phyloP scores from a whole-genome alignment of 2,888 invertebrate genomes.

The Chymomyza procnemis region DNA sequence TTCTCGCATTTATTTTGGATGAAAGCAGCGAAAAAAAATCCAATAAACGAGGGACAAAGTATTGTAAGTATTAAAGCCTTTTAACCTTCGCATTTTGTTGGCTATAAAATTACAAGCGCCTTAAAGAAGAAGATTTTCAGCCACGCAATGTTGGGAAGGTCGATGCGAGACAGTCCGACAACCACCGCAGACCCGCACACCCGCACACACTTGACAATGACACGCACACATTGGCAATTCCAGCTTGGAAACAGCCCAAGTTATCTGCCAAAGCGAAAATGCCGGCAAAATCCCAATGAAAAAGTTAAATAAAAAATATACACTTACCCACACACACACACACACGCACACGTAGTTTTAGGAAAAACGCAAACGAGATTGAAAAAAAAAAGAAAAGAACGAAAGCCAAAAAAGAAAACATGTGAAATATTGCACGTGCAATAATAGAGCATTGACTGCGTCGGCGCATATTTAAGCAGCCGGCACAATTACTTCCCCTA shows the following conservation, averaged over 20 bases:
- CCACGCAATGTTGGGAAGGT: no score
- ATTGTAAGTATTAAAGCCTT: neutral
- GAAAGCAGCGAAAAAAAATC: neutral
- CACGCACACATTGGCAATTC: neutral
- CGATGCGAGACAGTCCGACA: neutral
- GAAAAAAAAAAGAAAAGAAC: neutral
- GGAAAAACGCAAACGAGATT: no score
- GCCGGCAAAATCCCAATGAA: neutral
- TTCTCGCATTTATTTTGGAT: no score
- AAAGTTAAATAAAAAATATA: neutral
- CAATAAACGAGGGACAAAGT: neutral
- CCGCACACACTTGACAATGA: neutral
- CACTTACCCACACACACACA: neutral
- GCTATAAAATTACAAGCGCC: neutral
- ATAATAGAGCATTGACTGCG: conserved; percentile 40
- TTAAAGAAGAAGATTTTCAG: neutral
- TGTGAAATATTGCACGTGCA: conserved; percentile 62
- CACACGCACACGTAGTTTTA: neutral
- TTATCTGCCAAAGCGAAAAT: neutral
- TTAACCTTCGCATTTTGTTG: neutral
- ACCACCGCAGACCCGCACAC: neutral
- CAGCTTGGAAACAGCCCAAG: neutral
- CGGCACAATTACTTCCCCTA: conserved; percentile 34
- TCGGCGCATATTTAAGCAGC: neutral
- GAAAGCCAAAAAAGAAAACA: conserved; percentile 34